Percentiles rank a stretch among this genome's conserved stretches.
Evolutionary conservation across 2,888 invertebrate species (phyloP).

Genomic region (Tiliacea citrago): DNA sequence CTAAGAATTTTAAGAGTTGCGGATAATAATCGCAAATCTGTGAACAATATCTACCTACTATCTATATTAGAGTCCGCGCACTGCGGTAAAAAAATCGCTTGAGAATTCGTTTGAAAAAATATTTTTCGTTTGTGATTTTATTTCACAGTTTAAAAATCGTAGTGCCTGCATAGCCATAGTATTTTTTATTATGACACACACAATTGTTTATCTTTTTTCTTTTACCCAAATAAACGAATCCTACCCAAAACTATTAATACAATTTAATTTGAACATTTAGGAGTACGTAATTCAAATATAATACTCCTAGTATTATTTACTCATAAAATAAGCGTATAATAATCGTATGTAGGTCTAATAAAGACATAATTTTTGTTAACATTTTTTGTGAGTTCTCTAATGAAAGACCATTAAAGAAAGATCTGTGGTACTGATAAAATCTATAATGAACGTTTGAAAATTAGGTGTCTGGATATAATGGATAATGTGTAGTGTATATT

Average conservation of each 20-base stretch:
- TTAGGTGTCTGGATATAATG: constrained; percentile 69
- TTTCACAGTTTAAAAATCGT: too few species aligned
- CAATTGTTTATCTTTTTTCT: not conserved
- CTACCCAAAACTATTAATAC: not conserved
- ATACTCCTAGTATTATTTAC: constrained; percentile 66
- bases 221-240: not conserved
- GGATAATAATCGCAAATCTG: too few species aligned
- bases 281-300: constrained; percentile 61
- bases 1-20: too few species aligned
- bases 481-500: constrained; percentile 72
- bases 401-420: constrained; percentile 68
- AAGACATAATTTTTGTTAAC: constrained; percentile 81
- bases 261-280: constrained; percentile 3
- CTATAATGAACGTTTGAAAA: constrained; percentile 23
- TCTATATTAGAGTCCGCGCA: too few species aligned
- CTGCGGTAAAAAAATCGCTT: too few species aligned
- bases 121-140: too few species aligned
- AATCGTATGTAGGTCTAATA: constrained; percentile 78
- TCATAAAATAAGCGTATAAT: constrained; percentile 73
- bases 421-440: constrained; percentile 55
- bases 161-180: too few species aligned
- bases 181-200: not conserved
- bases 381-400: constrained; percentile 73
- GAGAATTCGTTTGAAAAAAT: too few species aligned
- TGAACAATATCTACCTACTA: too few species aligned